These are phyloP conservation scores for Cossypha caffra DNA, from an alignment of 2,797 vertebrate genomes.

Conservation along the genomic window DNA sequence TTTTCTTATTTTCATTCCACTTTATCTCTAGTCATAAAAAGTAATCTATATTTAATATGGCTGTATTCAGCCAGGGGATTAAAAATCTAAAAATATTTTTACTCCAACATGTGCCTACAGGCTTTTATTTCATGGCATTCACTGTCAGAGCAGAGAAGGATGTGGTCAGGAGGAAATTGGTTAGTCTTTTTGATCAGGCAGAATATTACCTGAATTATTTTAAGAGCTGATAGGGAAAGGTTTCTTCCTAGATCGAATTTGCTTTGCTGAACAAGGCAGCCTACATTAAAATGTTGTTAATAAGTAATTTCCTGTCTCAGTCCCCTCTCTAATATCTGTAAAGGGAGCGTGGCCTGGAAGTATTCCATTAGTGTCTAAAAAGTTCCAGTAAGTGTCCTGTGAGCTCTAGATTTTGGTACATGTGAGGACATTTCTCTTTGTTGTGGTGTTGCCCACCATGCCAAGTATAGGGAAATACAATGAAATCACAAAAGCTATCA, in stretches of 20 bases:
- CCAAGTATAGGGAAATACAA: neutral
- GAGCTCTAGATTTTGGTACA: neutral
- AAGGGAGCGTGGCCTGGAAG: neutral
- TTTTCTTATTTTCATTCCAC: conserved; percentile 25
- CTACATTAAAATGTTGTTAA: conserved; percentile 46
- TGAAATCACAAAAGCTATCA: neutral
- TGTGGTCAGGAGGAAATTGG: conserved; percentile 39
- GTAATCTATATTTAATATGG: conserved; percentile 68
- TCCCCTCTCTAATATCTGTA: neutral
- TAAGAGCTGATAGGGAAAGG: neutral
- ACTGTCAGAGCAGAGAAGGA: conserved; percentile 6
- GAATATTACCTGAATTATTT: conserved; percentile 29
- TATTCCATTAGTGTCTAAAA: neutral
- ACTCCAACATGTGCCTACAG: conserved; percentile 15
- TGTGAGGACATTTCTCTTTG: neutral
- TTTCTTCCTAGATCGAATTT: neutral
- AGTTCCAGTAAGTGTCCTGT: neutral
- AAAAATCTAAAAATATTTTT: conserved; percentile 70
- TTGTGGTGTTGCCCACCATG: neutral
- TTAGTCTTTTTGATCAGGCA: conserved; percentile 1
- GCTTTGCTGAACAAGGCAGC: neutral
- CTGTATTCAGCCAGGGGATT: conserved; percentile 52
- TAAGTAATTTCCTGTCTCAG: conserved; percentile 36
- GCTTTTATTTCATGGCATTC: neutral
- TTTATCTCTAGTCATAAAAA: conserved; percentile 57